Conservation (phyloP, 2,113 vertebrate genomes). For the Xiphias gladius region DNA sequence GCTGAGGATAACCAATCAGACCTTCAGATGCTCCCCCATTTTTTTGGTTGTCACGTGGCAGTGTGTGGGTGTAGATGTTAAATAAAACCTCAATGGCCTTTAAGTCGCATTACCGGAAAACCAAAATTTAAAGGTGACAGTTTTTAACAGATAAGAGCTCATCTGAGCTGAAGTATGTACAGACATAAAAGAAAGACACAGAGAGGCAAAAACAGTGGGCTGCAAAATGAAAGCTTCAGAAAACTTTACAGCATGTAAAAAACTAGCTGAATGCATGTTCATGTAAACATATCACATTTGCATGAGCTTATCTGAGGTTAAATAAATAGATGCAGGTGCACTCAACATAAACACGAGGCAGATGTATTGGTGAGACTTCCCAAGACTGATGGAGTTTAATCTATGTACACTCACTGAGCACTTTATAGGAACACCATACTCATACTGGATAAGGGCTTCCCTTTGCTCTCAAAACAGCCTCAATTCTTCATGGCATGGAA, state of each 20-base stretch:
- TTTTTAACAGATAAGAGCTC: conserved; percentile 26
- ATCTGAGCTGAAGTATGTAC: neutral
- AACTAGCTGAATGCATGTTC: conserved; percentile 18
- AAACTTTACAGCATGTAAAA: conserved; percentile 30
- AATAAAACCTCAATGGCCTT: conserved; percentile 65
- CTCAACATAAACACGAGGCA: conserved; percentile 34
- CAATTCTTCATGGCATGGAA: neutral
- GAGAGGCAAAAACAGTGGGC: neutral
- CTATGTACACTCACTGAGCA: neutral
- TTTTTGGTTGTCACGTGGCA: conserved; percentile 62
- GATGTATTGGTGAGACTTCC: conserved; percentile 41
- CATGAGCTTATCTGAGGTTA: conserved; percentile 12
- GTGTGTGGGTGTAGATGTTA: conserved; percentile 50
- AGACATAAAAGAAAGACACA: conserved; percentile 17
- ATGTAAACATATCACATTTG: conserved; percentile 47
- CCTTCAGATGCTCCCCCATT: conserved; percentile 39
- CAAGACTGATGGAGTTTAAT: conserved; percentile 23
- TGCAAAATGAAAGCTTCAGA: neutral
- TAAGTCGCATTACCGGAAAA: conserved; percentile 73
- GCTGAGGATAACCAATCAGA: conserved; percentile 39
- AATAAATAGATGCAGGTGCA: conserved; percentile 36
- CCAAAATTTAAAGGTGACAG: conserved; percentile 52
- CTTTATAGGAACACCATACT: neutral
- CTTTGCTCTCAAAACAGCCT: neutral
- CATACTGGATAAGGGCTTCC: neutral